Conservation (phyloP, 2,888 invertebrate genomes). For the Hirtodrosophila confusa region DNA sequence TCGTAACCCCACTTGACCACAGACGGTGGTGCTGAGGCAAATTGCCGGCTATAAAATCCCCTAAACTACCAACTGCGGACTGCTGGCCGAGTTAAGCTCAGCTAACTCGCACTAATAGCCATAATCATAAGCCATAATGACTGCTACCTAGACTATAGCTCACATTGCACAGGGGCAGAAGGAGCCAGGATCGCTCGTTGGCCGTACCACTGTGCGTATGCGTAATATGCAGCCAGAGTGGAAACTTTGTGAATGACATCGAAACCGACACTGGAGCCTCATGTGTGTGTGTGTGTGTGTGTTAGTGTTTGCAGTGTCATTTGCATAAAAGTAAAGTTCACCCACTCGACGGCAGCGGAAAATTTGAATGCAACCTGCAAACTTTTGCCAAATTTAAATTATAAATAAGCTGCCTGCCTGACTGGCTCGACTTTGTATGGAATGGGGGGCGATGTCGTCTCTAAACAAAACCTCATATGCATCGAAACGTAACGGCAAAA, state of each 20-base stretch:
- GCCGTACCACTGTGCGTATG: slow-evolving; percentile 53
- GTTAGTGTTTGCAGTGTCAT: slow-evolving; percentile 63
- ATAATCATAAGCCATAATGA: slow-evolving; percentile 78
- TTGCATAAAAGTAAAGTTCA: slow-evolving; percentile 79
- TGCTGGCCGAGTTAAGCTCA: slow-evolving; percentile 42
- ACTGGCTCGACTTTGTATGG: slow-evolving; percentile 21
- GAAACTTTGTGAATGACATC: slow-evolving; percentile 74
- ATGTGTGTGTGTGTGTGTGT: slow-evolving; percentile 17
- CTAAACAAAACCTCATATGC: slow-evolving; percentile 80
- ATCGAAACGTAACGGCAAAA: slow-evolving; percentile 79
- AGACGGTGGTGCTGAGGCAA: slow-evolving; percentile 39
- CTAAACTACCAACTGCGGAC: slow-evolving; percentile 28
- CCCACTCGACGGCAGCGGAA: slow-evolving; percentile 71
- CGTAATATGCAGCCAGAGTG: slow-evolving; percentile 39
- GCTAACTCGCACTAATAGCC: slow-evolving; percentile 72
- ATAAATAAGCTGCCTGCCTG: slow-evolving; percentile 70
- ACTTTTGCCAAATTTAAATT: slow-evolving; percentile 78
- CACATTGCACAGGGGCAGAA: slow-evolving; percentile 38
- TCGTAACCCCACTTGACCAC: slow-evolving; percentile 51
- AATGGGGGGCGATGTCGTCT: slow-evolving; percentile 31
- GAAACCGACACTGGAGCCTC: slow-evolving; percentile 39
- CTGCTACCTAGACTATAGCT: slow-evolving; percentile 55
- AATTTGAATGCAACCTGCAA: slow-evolving; percentile 77
- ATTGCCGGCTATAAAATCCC: slow-evolving; percentile 50
- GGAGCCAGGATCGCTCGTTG: slow-evolving; percentile 1